Percentiles rank a stretch among this genome's conserved stretches.
These are phyloP conservation scores for Procambarus clarkii DNA, from an alignment of 1,140 invertebrate genomes.

Conservation along the genomic window DNA sequence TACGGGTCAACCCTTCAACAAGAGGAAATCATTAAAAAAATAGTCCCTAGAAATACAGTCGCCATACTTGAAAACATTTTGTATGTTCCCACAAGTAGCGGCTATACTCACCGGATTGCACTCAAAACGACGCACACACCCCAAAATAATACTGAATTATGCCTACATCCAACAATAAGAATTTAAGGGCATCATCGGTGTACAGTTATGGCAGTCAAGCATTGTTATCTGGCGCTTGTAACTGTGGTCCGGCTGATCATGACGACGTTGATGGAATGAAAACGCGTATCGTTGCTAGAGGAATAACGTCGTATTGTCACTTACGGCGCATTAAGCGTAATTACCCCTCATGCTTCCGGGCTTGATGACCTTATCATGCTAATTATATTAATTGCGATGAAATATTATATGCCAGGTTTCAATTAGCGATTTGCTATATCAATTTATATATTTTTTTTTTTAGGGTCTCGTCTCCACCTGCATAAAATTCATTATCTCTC, in stretches of 20 bases:
- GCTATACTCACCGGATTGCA: no score
- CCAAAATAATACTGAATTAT: no score
- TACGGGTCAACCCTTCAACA: no score
- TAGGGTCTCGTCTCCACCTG: not conserved
- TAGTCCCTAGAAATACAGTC: no score
- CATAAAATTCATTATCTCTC: not conserved
- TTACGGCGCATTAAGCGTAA: conserved; percentile 22
- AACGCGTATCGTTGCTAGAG: conserved; percentile 25
- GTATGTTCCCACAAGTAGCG: no score
- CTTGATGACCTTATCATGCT: conserved; percentile 44
- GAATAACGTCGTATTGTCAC: conserved; percentile 19
- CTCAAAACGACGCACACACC: no score
- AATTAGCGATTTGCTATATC: not conserved
- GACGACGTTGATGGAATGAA: conserved; percentile 18
- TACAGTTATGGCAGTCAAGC: not conserved
- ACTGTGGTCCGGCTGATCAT: conserved; percentile 14
- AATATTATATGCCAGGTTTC: conserved; percentile 24
- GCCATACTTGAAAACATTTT: no score
- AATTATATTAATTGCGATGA: conserved; percentile 49
- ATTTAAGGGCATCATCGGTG: conserved; percentile 7
- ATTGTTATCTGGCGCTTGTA: conserved; percentile 17
- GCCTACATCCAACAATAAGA: not conserved
- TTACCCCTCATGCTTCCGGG: conserved; percentile 10
- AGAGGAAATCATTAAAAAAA: no score
- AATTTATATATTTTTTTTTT: not conserved